phyloP scores from a whole-genome alignment of 2,888 invertebrate species.

The Protula sp. region DNA sequence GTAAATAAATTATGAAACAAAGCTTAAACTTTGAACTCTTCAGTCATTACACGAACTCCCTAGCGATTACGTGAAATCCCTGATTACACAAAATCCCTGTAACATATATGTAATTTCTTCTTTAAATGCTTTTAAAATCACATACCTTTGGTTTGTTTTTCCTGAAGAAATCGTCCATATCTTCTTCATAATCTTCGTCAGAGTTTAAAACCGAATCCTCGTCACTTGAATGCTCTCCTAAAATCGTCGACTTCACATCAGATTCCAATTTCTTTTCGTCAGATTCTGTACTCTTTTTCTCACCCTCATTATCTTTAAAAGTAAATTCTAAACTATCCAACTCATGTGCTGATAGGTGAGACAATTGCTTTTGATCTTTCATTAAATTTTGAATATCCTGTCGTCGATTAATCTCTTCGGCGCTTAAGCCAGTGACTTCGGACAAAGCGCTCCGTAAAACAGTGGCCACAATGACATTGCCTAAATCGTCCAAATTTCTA shows the following conservation, averaged over 20 bases:
- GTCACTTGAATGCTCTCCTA: constrained; percentile 36
- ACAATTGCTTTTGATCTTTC: not conserved
- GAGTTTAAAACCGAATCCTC: constrained; percentile 47
- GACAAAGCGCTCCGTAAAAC: constrained; percentile 36
- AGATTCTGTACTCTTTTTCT: not conserved
- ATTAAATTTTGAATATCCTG: too few relatives aligned
- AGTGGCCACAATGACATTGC: constrained; percentile 38
- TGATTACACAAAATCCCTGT: too few relatives aligned
- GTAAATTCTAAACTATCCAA: not conserved
- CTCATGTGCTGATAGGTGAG: too few relatives aligned
- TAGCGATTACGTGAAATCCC: too few relatives aligned
- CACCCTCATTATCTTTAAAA: not conserved
- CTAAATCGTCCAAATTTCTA: constrained; percentile 36
- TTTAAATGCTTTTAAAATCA: too few relatives aligned
- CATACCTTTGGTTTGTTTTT: constrained; percentile 5
- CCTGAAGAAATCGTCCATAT: constrained; percentile 33
- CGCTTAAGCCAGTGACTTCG: constrained; percentile 21
- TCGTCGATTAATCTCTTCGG: too few relatives aligned
- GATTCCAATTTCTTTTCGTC: not conserved
- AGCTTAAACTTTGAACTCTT: too few relatives aligned
- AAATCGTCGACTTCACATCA: not conserved
- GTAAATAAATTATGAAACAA: too few relatives aligned
- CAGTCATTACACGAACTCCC: too few relatives aligned
- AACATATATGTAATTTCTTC: too few relatives aligned
- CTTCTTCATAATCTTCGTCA: constrained; percentile 49